Evolutionary conservation across 2,888 invertebrate genomes (phyloP), one percentile per base, ranked within the genome.

Genomic region (Ditylenchus weischeri): DNA sequence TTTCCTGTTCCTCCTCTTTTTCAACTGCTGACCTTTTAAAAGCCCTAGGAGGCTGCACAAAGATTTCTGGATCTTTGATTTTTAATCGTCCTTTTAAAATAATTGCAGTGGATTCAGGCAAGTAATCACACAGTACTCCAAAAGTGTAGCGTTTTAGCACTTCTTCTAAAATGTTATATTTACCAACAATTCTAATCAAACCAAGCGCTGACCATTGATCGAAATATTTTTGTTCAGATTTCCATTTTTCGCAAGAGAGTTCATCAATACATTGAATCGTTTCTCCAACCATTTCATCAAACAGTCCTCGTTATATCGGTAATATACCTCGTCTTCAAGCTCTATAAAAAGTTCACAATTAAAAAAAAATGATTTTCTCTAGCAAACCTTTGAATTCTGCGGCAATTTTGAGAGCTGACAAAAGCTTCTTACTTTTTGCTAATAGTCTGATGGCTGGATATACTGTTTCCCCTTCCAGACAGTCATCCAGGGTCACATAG

Each of bases 201-300:
- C 74, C 73, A 50, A 21, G 29, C 21, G 3, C 50, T 21, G 15
- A 62, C 58, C 71, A 62, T 65, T 51, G 35, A 69, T 71, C 7
- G 13, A 23, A 50, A 67, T 47, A n/a, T 36, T n/a, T n/a, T 15
- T 47, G 29, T 38, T 19, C 29, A 69, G 51, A 18, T 10, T 18
- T 5, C 38, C 59, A 38, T 67, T 57, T 18, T 19, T 18, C 38
- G 13, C 62, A 43, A 77, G 57, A 29, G 70, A 65, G 8, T 58
- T 49, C 62, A 75, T 75, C 35, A 79, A 51, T 15, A 59, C 21
- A 5, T 70, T 65, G 60, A 75, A 76, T 35, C 73, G 69, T n/a
- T 54, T 66, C 4, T 51, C n/a, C 18, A 79, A 69, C 79, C 79
- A 79, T 29, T 65, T 68, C 29, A 75, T 23, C 50, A 73, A 63